Evolutionary conservation across 2,113 vertebrate species (phyloP).

Genomic region (Limanda limanda): DNA sequence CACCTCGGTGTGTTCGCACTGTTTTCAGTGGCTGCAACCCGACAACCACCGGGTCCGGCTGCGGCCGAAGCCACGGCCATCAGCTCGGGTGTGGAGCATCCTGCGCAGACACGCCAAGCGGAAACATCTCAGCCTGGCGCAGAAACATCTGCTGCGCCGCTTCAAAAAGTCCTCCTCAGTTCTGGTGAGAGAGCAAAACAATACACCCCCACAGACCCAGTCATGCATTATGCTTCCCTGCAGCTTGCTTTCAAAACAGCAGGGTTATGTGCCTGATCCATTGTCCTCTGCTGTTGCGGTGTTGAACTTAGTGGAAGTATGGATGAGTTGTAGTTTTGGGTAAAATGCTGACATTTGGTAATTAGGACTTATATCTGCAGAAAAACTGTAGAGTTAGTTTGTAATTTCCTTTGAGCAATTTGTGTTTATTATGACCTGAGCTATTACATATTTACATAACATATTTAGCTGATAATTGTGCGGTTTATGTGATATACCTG

Average conservation of each 20-base stretch:
- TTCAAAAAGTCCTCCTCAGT: slow-evolving; percentile 85
- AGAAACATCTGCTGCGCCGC: slow-evolving; percentile 84
- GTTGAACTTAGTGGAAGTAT: not conserved
- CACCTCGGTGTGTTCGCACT: slow-evolving; percentile 84
- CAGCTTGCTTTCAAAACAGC: slow-evolving; percentile 18
- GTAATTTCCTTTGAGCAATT: not conserved
- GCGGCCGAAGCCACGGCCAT: slow-evolving; percentile 85
- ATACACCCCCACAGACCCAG: not conserved
- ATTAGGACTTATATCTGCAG: not conserved
- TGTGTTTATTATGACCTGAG: not conserved
- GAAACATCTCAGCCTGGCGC: slow-evolving; percentile 83
- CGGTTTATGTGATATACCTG: not conserved
- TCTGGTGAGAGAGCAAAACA: slow-evolving; percentile 85
- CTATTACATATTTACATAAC: no score
- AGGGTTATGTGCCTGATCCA: not conserved
- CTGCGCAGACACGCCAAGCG: slow-evolving; percentile 82
- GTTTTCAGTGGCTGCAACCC: slow-evolving; percentile 88
- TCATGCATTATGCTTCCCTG: slow-evolving; percentile 26
- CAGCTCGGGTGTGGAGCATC: slow-evolving; percentile 83
- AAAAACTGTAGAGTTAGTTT: not conserved
- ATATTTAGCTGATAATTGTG: slow-evolving; percentile 1
- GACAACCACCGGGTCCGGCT: slow-evolving; percentile 86
- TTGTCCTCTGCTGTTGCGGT: not conserved
- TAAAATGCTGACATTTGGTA: not conserved
- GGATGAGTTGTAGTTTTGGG: not conserved